phyloP scores from a whole-genome alignment of 2,797 vertebrate genomes.

The Luscinia luscinia region DNA sequence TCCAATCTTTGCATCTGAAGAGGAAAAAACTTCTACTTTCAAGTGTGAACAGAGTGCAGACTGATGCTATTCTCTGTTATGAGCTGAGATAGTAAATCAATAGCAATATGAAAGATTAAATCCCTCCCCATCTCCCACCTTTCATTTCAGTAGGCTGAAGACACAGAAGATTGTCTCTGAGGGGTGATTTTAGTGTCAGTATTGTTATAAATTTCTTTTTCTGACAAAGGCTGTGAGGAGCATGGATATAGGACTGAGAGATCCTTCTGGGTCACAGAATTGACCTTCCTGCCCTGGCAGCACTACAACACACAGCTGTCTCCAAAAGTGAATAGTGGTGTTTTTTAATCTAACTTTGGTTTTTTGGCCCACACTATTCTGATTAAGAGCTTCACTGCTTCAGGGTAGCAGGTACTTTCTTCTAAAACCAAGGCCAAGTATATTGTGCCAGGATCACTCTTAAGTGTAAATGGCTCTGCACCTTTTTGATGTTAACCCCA shows the following conservation, averaged over 20 bases:
- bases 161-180: constrained; percentile 5
- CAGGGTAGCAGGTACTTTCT: background rate
- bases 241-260: background rate
- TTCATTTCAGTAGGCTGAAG: background rate
- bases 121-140: constrained; percentile 18
- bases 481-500: background rate
- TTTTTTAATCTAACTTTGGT: background rate
- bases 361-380: background rate
- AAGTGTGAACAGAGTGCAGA: background rate
- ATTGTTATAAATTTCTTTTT: constrained; percentile 20
- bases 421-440: background rate
- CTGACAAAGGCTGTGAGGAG: background rate
- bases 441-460: background rate
- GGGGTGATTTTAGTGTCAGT: constrained; percentile 20
- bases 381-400: background rate
- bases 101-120: background rate
- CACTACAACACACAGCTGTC: background rate
- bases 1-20: background rate
- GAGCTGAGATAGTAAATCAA: constrained; percentile 38
- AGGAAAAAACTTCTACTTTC: background rate
- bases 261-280: background rate
- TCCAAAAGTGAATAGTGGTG: background rate
- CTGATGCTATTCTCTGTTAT: constrained; percentile 5
- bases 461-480: background rate
- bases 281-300: background rate